Percentiles rank a stretch among this genome's conserved stretches.
These are phyloP conservation scores for Ylistrum balloti DNA, from an alignment of 1,140 invertebrate genomes.

Conservation along the genomic window DNA sequence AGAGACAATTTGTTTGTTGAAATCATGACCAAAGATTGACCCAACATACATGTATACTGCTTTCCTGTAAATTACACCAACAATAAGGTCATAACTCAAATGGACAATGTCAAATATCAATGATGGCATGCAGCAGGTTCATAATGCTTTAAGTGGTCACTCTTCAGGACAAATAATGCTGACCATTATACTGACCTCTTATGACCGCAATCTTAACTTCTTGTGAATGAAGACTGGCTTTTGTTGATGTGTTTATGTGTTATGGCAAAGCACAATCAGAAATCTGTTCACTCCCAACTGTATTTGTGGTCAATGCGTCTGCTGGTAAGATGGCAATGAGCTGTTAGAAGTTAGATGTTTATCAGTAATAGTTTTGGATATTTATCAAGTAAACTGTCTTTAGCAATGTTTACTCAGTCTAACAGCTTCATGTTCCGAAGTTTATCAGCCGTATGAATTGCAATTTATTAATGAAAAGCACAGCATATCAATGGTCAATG, in stretches of 20 bases:
- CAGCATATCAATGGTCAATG: not conserved
- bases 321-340: not conserved
- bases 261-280: not conserved
- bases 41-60: too few species aligned
- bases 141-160: not conserved
- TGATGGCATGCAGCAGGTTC: not conserved
- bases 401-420: too few species aligned
- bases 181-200: not conserved
- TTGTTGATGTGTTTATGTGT: not conserved
- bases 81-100: constrained; percentile 5
- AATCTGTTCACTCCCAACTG: too few species aligned
- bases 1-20: not conserved
- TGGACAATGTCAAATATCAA: not conserved
- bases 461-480: not conserved
- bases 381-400: not conserved
- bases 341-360: not conserved
- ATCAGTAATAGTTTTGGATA: not conserved
- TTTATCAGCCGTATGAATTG: not conserved
- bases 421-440: not conserved
- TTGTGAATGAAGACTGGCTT: not conserved
- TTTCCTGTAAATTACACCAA: not conserved
- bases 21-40: constrained; percentile 7
- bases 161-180: not conserved
- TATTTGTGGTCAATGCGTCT: too few species aligned
- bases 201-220: not conserved